Evolutionary conservation across 2,888 invertebrate genomes (phyloP), one percentile per base, ranked within the genome.

Genomic region (Saturnia japonica): DNA sequence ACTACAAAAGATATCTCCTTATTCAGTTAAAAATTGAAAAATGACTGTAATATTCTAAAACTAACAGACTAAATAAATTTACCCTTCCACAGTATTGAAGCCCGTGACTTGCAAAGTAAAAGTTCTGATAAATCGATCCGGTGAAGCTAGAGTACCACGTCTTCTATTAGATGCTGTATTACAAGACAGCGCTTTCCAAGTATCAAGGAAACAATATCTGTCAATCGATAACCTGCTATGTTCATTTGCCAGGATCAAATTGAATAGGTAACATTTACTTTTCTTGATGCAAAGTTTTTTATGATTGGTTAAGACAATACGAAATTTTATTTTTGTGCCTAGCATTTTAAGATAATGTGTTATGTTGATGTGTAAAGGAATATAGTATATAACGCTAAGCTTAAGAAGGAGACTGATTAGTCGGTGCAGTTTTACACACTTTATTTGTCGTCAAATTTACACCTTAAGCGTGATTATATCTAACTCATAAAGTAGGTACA

Each of bases 71-170:
- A 47, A 9, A 25, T 57, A 57, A 57, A 14, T 64, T n/a, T 0
- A 64, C n/a, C n/a, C 9, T 40, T 64, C 16, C 12, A n/a, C 89
- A 97, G 97, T 97, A 76, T 83, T 97, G 62, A 96, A 96, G 84
- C 97, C 97, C 3, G 96, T 97, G 76, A 96, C 96, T 0, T 95
- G 96, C 72, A 97, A 97, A 85, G 95, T 97, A 68, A 97, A 97
- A 88, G 95, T 97, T 68, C 95, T 97, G 60, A 95, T 97, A 77
- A 96, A 96, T 82, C 95, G 96, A 76, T 95, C 96, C 79, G 91
- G 93, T 77, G 94, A 95, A 76, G 94, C 94, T 0, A 94, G 96
- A 70, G 95, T 96, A 22, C 95, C 96, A n/a, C 95, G 96, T 1
- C 88, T 96, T 72, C 83, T 96, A 51, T 87, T 96, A 11, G 96